These are phyloP conservation scores for Choloepus didactylus DNA, from an alignment of 2,797 vertebrate genomes.

Conservation along the genomic window DNA sequence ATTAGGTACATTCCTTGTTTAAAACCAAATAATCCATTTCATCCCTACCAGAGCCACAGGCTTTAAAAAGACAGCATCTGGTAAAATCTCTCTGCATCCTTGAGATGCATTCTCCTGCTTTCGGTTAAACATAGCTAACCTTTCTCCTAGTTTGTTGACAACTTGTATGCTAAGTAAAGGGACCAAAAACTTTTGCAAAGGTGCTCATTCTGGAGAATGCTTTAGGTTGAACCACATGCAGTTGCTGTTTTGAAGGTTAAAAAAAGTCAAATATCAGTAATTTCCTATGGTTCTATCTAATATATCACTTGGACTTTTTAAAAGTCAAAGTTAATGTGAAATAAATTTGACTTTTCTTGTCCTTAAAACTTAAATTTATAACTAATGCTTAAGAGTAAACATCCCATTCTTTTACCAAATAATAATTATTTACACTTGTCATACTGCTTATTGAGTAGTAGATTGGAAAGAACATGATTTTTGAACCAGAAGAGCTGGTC, in stretches of 20 bases:
- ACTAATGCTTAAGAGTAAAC: not conserved
- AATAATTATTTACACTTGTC: not conserved
- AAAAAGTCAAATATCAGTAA: not conserved
- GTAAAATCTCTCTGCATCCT: not conserved
- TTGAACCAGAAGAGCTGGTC: slow-evolving; percentile 37
- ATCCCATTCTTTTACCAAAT: slow-evolving; percentile 33
- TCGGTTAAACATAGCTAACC: not conserved
- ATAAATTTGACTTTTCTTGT: slow-evolving; percentile 31
- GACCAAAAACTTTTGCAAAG: not conserved
- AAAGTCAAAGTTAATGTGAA: slow-evolving; percentile 34
- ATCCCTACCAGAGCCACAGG: not conserved
- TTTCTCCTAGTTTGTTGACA: not conserved
- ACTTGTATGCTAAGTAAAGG: not conserved
- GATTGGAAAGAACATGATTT: slow-evolving; percentile 16
- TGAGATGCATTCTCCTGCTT: not conserved
- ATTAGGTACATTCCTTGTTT: slow-evolving; percentile 1
- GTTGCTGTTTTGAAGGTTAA: not conserved
- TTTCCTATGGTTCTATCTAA: not conserved
- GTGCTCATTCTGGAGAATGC: not conserved
- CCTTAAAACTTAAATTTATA: slow-evolving; percentile 19
- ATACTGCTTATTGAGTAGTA: not conserved
- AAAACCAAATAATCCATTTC: slow-evolving; percentile 14
- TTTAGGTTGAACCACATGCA: not conserved
- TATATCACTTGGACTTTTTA: not conserved
- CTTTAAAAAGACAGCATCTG: not conserved